A percentile compares a stretch with the other conserved stretches of the same genome.
These are phyloP conservation scores for Morone chrysops DNA, from an alignment of 2,113 vertebrate genomes.

Conservation along the genomic window DNA sequence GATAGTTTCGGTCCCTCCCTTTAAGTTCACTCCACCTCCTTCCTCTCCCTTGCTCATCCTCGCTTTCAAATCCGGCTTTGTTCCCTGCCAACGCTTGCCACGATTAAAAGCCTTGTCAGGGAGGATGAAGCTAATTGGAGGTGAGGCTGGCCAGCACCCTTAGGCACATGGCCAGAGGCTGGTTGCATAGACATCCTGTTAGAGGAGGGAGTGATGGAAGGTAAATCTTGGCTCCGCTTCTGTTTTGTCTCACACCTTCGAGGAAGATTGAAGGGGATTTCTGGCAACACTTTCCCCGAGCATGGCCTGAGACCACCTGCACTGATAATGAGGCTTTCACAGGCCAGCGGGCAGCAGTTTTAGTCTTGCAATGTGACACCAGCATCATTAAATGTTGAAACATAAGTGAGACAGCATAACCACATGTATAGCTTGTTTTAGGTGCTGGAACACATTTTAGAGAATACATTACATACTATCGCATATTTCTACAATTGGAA, in stretches of 20 bases:
- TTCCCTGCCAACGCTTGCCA: conserved; percentile 65
- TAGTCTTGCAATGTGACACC: conserved; percentile 29
- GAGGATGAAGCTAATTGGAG: conserved; percentile 81
- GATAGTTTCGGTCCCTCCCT: conserved; percentile 24
- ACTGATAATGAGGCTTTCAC: conserved; percentile 18
- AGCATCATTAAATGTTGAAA: conserved; percentile 26
- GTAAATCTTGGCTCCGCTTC: conserved; percentile 43
- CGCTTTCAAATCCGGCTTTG: conserved; percentile 82
- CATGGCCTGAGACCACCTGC: conserved; percentile 27
- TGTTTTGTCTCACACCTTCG: conserved; percentile 60
- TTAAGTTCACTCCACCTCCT: conserved; percentile 41
- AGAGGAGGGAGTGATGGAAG: conserved; percentile 33
- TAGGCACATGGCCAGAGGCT: conserved; percentile 42
- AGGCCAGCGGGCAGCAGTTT: conserved; percentile 21
- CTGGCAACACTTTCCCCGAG: conserved; percentile 33
- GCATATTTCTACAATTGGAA: neutral
- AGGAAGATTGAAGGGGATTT: conserved; percentile 44
- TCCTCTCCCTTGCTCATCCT: conserved; percentile 47
- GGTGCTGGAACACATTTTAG: neutral
- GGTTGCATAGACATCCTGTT: conserved; percentile 59
- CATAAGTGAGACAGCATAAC: neutral
- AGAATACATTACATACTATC: neutral
- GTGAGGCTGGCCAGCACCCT: conserved; percentile 58
- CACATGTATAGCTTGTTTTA: neutral
- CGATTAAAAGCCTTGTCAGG: conserved; percentile 78